Conservation (phyloP, 2,888 invertebrate species). For the Altica lythri region DNA sequence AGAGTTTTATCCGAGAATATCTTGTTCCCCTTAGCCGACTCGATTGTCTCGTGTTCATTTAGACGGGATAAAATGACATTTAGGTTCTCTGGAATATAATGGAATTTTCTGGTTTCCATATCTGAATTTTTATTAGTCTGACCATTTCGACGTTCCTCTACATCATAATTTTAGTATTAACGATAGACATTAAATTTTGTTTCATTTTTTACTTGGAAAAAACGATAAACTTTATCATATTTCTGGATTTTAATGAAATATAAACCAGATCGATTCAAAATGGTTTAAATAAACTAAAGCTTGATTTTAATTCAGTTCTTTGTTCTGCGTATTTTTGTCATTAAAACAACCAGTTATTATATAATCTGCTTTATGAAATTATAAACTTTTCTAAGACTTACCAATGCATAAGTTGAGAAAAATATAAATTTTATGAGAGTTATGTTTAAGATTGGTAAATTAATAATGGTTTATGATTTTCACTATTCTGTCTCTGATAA, state of each 20-base stretch:
- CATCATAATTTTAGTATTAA: constrained; percentile 15
- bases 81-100: constrained; percentile 26
- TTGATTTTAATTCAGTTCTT: no score
- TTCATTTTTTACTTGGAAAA: neutral
- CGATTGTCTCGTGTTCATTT: constrained; percentile 31
- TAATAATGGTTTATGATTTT: no score
- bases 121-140: constrained; percentile 19
- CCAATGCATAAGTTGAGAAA: no score
- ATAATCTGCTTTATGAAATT: no score
- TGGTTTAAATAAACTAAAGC: no score
- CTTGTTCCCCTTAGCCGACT: constrained; percentile 23
- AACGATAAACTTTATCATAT: neutral
- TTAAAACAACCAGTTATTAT: no score
- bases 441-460: no score
- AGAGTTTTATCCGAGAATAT: constrained; percentile 23
- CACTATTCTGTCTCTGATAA: no score
- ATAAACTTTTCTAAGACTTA: no score
- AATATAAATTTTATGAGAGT: no score
- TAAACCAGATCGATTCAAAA: no score
- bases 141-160: constrained; percentile 5
- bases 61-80: constrained; percentile 28
- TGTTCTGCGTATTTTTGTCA: no score
- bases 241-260: constrained; percentile 1
- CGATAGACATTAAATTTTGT: constrained; percentile 15
- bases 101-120: constrained; percentile 26